Percentiles rank a stretch among this genome's conserved stretches.
Evolutionary conservation across 1,140 invertebrate genomes (phyloP).

Genomic region (Zaprionus gabonicus): DNA sequence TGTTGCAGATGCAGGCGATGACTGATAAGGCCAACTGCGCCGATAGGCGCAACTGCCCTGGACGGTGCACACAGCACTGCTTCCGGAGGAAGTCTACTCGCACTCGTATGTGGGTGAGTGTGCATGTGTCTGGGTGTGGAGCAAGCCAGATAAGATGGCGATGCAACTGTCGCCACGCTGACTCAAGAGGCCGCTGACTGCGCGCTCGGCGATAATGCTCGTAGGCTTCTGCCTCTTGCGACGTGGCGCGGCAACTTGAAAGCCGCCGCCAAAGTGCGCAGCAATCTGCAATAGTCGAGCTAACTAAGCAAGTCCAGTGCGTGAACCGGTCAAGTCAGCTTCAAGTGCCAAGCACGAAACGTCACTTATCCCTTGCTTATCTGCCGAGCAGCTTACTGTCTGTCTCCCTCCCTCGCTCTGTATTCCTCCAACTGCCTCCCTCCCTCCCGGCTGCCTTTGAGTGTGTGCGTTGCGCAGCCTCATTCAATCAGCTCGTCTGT

Average conservation of each 20-base stretch:
- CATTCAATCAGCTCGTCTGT: slow-evolving; percentile 59
- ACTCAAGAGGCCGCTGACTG: slow-evolving; percentile 46
- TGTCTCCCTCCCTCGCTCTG: too few relatives aligned
- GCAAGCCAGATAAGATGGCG: slow-evolving; percentile 14
- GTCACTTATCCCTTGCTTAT: slow-evolving; percentile 63
- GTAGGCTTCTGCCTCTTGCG: not conserved
- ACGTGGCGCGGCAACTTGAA: slow-evolving; percentile 39
- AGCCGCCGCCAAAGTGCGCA: slow-evolving; percentile 38
- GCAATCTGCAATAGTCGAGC: slow-evolving; percentile 40
- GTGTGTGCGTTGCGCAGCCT: slow-evolving; percentile 8
- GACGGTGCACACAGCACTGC: slow-evolving; percentile 33
- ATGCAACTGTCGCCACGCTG: slow-evolving; percentile 40
- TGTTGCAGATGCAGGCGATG: slow-evolving; percentile 18
- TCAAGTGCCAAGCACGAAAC: slow-evolving; percentile 63
- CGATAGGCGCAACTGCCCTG: not conserved
- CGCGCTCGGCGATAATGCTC: slow-evolving; percentile 21
- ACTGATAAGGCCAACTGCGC: slow-evolving; percentile 20
- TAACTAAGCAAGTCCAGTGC: slow-evolving; percentile 24
- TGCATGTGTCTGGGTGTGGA: too few relatives aligned
- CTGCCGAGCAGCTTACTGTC: slow-evolving; percentile 12
- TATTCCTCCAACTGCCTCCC: too few relatives aligned
- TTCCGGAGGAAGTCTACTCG: slow-evolving; percentile 43
- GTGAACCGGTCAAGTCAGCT: not conserved
- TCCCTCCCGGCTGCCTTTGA: not conserved
- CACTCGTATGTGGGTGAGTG: too few relatives aligned